Percentiles rank a stretch among this genome's conserved stretches.
These are phyloP conservation scores for Malurus leucopterus DNA, from an alignment of 2,797 vertebrate species.

Conservation along the genomic window DNA sequence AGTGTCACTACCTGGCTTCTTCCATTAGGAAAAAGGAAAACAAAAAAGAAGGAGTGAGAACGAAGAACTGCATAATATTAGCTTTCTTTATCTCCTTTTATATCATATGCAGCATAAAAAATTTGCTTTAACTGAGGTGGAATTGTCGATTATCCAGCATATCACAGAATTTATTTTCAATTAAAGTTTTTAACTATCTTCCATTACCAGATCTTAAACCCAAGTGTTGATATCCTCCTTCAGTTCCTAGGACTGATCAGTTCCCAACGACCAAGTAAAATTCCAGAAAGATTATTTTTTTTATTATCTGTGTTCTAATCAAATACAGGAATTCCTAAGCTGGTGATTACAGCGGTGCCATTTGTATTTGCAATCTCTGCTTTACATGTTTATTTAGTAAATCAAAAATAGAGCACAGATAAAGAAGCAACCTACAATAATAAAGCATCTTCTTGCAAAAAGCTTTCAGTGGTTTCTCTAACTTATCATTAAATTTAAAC, in stretches of 20 bases:
- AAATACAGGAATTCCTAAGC: background rate
- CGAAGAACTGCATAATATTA: background rate
- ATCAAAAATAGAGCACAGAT: conserved; percentile 10
- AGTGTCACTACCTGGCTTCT: background rate
- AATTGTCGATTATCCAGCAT: background rate
- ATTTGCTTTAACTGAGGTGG: background rate
- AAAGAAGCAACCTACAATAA: conserved; percentile 9
- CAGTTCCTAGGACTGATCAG: background rate
- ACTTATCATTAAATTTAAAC: conserved; percentile 20
- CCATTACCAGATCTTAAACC: background rate
- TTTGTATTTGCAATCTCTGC: conserved; percentile 4
- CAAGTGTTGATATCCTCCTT: background rate
- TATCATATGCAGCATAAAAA: background rate
- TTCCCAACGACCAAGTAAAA: background rate
- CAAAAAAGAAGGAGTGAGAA: background rate
- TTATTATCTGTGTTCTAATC: background rate
- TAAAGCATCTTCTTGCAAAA: background rate
- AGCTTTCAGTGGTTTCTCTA: conserved; percentile 11
- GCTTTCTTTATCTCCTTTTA: background rate
- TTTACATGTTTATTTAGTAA: conserved; percentile 7
- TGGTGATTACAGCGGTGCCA: background rate
- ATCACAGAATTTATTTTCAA: background rate
- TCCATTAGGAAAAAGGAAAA: background rate
- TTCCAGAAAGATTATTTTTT: background rate
- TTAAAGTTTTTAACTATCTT: background rate